These are phyloP conservation scores for Scolopax mira DNA, from an alignment of 2,113 vertebrate species.

Conservation along the genomic window DNA sequence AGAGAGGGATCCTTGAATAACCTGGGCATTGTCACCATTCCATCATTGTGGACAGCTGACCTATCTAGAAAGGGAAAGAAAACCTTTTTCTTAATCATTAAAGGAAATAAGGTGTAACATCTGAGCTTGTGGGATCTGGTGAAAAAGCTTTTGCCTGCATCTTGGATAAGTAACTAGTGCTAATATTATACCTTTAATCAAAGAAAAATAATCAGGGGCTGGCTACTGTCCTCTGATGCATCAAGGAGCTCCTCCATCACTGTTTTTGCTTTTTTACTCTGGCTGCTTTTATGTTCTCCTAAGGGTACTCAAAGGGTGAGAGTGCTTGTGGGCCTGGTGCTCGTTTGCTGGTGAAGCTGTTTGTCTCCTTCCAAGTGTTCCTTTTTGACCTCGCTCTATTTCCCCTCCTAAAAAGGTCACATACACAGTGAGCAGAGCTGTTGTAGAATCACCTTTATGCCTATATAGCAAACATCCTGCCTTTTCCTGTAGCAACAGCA, in stretches of 20 bases:
- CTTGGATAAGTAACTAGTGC: not conserved
- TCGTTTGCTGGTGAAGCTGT: not conserved
- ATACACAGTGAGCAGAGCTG: not conserved
- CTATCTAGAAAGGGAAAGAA: not conserved
- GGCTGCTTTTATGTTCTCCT: not conserved
- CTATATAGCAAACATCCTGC: not conserved
- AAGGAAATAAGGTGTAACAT: not conserved
- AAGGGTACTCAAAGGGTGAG: not conserved
- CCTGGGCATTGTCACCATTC: fast-evolving
- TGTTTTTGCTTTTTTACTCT: not conserved
- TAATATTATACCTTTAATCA: not conserved
- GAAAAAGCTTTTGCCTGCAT: not conserved
- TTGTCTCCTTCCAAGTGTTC: not conserved
- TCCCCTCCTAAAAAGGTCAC: not conserved
- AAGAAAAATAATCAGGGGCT: not conserved
- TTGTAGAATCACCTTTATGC: not conserved
- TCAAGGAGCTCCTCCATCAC: not conserved
- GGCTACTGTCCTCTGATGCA: not conserved
- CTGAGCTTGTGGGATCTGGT: not conserved
- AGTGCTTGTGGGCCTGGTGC: not conserved
- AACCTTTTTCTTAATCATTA: not conserved
- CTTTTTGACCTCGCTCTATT: not conserved
- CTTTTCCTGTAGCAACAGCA: not conserved
- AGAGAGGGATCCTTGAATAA: not conserved
- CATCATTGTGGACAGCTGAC: not conserved